A percentile compares a stretch with the other conserved stretches of the same genome.
Conservation (phyloP, 2,797 vertebrate species). For the Neosalanx taihuensis region DNA sequence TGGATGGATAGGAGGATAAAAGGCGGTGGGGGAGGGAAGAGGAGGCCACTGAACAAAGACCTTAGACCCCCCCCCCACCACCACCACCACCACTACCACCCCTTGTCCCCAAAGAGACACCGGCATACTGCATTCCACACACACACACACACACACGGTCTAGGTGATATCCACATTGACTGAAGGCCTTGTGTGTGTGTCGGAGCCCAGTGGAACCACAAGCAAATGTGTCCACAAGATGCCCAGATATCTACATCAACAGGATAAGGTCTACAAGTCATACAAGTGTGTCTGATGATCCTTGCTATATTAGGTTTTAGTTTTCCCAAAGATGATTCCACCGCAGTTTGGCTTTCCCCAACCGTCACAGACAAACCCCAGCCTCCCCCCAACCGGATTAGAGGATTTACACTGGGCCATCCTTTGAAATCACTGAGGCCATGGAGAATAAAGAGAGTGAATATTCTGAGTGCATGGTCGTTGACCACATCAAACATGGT, state of each 20-base stretch:
- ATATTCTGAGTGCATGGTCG: not conserved
- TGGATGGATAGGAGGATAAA: slow-evolving; percentile 65
- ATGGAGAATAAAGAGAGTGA: not conserved
- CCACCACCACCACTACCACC: slow-evolving; percentile 69
- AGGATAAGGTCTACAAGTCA: not conserved
- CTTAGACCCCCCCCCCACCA: slow-evolving; percentile 68
- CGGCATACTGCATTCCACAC: slow-evolving; percentile 51
- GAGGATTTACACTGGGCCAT: slow-evolving; percentile 64
- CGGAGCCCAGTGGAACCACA: not conserved
- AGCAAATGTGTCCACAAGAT: not conserved
- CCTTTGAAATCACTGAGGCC: slow-evolving; percentile 30
- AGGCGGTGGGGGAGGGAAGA: slow-evolving; percentile 57
- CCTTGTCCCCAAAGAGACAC: slow-evolving; percentile 58
- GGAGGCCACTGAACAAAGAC: slow-evolving; percentile 74
- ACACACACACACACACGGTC: slow-evolving; percentile 21
- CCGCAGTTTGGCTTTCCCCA: slow-evolving; percentile 16
- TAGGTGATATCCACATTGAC: not conserved
- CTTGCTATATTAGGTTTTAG: no score
- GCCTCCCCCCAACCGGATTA: slow-evolving; percentile 58
- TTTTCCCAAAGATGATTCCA: not conserved
- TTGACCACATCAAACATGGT: slow-evolving; percentile 5
- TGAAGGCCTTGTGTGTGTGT: no score
- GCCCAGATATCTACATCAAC: not conserved
- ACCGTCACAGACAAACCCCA: slow-evolving; percentile 43
- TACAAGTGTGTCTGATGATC: not conserved